Conservation (phyloP, 1,140 invertebrate genomes). For the Plectrocnemia conspersa region DNA sequence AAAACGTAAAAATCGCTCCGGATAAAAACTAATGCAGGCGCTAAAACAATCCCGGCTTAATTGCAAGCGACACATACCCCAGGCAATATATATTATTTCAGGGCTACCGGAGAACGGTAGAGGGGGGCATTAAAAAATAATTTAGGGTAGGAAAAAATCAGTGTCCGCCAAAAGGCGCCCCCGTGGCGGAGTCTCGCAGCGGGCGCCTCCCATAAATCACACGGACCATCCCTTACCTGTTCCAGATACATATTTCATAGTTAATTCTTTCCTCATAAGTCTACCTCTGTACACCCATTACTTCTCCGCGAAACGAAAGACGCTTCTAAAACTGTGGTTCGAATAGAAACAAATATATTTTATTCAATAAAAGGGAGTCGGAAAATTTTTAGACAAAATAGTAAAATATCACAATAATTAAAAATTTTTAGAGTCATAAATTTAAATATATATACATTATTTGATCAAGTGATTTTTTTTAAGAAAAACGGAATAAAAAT, state of each 20-base stretch:
- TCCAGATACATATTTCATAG: conserved; percentile 37
- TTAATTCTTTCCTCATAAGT: conserved; percentile 36
- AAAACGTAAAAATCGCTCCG: too few species aligned
- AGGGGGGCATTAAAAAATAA: conserved; percentile 35
- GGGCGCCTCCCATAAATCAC: conserved; percentile 35
- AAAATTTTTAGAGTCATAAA: too few species aligned
- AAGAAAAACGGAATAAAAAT: too few species aligned
- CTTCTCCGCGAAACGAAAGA: conserved; percentile 2
- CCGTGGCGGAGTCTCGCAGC: conserved; percentile 24
- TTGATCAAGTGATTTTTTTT: too few species aligned
- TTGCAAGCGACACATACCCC: conserved; percentile 31
- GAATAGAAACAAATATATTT: too few species aligned
- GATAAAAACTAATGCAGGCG: background rate
- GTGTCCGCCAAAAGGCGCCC: conserved; percentile 29
- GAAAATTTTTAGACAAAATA: too few species aligned
- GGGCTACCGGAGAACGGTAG: too few species aligned
- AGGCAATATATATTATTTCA: conserved; percentile 33
- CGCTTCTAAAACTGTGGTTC: background rate
- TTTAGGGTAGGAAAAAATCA: conserved; percentile 34
- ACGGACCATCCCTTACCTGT: conserved; percentile 33
- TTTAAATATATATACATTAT: too few species aligned
- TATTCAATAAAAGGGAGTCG: too few species aligned
- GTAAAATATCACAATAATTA: too few species aligned
- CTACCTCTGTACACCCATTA: conserved; percentile 28
- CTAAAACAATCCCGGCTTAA: conserved; percentile 10